Base-by-base conservation (phyloP, 2,888 invertebrate species). In the Ectemnius lituratus region DNA sequence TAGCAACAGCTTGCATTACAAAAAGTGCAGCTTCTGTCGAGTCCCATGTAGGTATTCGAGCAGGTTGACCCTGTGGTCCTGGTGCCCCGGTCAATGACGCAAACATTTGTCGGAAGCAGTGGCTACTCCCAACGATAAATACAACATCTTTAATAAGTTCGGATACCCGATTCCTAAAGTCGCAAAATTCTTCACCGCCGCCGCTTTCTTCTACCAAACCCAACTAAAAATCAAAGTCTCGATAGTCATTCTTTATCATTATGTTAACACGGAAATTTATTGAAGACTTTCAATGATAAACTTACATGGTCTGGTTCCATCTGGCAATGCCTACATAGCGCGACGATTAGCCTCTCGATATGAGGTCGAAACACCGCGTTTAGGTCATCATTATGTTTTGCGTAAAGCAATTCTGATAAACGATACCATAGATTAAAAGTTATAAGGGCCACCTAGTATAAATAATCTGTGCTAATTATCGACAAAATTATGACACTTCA, bases 341-440 rank as follows among this genome's bases (percentile, higher is more conserved):
- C 96, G 66, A 95, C 94, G 6, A 99, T 95, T n/a, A 99, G 92
- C 84, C 98, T 93, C 91, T 98, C 97, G 70, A 99, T 94, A 89
- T 98, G 97, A 0, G 98, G 98, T 87, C 95, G 95, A 91, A 99
- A 99, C 47, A 95, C 92, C 62, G 94, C 93, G 1, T 96, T 97
- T n/a, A 97, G 90, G 0, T 94, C 93, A 84, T 96, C 95, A 85
- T 94, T 95, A 89, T 98, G 96, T 80, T 95, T 94, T 85, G 97
- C 96, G 90, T 98, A 99, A 4, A 99, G 92, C 86, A 96, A 96
- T 91, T 99, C 99, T 4, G 99, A 98, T 47, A 99, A 91, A 28
- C 97, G 94, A 91, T 98, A 99, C 99, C 99, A 99, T 73, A 99
- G 93, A 91, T 97, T 97, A 90, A 99, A 99, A 1, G 99, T 98